Evolutionary conservation across 1,140 invertebrate species (phyloP), one percentile per base, ranked within the genome.

Genomic region (Anastrepha obliqua): DNA sequence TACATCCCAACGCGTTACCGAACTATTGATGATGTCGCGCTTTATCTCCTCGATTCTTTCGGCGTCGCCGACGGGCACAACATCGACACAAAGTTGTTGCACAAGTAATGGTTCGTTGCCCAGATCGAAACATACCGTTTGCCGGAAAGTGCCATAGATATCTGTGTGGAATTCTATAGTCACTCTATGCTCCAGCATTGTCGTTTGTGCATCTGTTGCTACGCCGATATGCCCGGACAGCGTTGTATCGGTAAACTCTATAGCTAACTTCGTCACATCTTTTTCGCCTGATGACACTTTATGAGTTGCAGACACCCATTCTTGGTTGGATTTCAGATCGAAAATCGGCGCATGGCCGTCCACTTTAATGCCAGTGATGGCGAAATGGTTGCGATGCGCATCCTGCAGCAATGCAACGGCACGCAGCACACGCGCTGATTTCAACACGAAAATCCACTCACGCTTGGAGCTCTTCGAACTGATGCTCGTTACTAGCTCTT

Each of bases 91-190:
- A 15, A 98, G 91, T 90, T 96, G 95, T 90, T 96, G 95, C 9
- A 96, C 94, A 1, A 97, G 90, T 58, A 97, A 95, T 0, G 97
- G 96, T 85, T 96, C 95, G 62, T 92, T 93, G 1, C 96, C 96
- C 92, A 97, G 96, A 92, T 97, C 97, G 93, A 98, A 97, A 0
- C 97, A 95, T 6, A 98, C 93, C 1, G 96, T 95, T 92, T 98
- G 97, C 1, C 96, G 94, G 90, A 97, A 98, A 3, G 97, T 97
- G 44, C 97, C 97, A 92, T 96, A 97, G 87, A 96, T 96, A 86
- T 96, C 95, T 0, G 97, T 96, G 60, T 94, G 94, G 91, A 98
- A 98, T 51, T 93, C 93, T 51, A 98, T 94, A 89, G 95, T 96
- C 0, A 97, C 94, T 88, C 94, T 94, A 90, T 97, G 95, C 87